Evolutionary conservation across 2,113 vertebrate genomes (phyloP).

Genomic region (Willisornis vidua): DNA sequence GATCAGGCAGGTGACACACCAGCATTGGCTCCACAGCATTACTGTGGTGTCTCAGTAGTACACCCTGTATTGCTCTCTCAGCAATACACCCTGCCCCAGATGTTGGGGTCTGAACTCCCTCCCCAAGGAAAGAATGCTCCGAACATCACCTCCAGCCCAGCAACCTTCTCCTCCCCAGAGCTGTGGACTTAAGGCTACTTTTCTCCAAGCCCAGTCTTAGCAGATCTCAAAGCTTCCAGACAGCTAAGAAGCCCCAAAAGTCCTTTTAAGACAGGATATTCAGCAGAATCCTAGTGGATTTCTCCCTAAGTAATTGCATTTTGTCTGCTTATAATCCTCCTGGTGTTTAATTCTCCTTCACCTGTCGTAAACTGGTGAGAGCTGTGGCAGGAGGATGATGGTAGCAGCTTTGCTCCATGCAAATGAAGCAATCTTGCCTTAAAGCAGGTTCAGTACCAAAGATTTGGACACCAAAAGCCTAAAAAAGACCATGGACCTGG

Average conservation of each 20-base stretch:
- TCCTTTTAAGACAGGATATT: neutral
- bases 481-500: neutral
- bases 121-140: accelerated
- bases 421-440: neutral
- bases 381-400: neutral
- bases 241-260: constrained; percentile 5
- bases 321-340: constrained; percentile 5
- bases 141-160: neutral
- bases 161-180: neutral
- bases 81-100: neutral
- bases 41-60: too few relatives aligned
- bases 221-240: constrained; percentile 11
- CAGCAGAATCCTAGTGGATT: neutral
- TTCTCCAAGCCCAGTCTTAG: neutral
- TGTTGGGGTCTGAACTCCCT: neutral
- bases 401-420: neutral
- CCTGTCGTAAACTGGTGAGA: neutral
- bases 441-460: neutral
- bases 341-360: constrained; percentile 3
- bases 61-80: too few relatives aligned
- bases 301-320: constrained; percentile 7
- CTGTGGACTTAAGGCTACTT: neutral
- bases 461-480: neutral
- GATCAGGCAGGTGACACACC: neutral
- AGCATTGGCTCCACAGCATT: accelerated